These are phyloP conservation scores for Phortica variegata DNA, from an alignment of 1,140 invertebrate species.

Conservation along the genomic window DNA sequence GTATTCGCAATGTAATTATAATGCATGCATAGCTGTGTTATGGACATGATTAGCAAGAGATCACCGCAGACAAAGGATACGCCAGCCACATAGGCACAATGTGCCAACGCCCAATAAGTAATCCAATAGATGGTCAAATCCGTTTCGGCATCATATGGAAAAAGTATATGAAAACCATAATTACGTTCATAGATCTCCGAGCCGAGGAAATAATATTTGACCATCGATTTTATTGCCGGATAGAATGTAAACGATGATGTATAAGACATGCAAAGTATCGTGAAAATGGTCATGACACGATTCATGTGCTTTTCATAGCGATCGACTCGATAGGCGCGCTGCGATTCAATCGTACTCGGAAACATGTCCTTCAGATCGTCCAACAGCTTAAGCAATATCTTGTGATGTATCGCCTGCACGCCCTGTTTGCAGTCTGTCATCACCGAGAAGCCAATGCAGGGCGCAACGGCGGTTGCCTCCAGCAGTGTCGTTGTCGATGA, in stretches of 20 bases:
- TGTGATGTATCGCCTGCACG: slow-evolving; percentile 27
- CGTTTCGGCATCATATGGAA: slow-evolving; percentile 39
- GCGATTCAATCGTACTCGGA: slow-evolving; percentile 18
- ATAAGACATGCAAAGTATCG: slow-evolving; percentile 40
- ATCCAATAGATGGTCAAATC: slow-evolving; percentile 39
- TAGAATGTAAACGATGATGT: slow-evolving; percentile 45
- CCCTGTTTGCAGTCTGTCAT: slow-evolving; percentile 46
- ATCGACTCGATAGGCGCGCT: slow-evolving; percentile 25
- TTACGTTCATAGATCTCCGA: slow-evolving; percentile 44
- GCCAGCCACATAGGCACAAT: slow-evolving; percentile 44
- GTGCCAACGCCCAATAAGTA: slow-evolving; percentile 37
- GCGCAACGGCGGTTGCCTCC: slow-evolving; percentile 40
- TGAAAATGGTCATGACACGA: slow-evolving; percentile 36
- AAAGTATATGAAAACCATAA: slow-evolving; percentile 36
- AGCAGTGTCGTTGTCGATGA: slow-evolving; percentile 33
- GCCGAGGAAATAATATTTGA: slow-evolving; percentile 36
- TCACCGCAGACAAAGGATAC: slow-evolving; percentile 45
- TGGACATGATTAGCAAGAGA: slow-evolving; percentile 32
- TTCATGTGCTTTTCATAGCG: slow-evolving; percentile 37
- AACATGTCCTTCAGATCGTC: slow-evolving; percentile 34
- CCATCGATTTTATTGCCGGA: slow-evolving; percentile 39
- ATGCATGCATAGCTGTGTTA: slow-evolving; percentile 45
- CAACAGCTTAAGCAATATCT: slow-evolving; percentile 21
- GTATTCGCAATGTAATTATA: slow-evolving; percentile 37
- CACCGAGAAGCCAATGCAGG: slow-evolving; percentile 43